Percentiles rank a stretch among this genome's conserved stretches.
phyloP scores from a whole-genome alignment of 2,888 invertebrate genomes.

The Hirtodrosophila histrioides region DNA sequence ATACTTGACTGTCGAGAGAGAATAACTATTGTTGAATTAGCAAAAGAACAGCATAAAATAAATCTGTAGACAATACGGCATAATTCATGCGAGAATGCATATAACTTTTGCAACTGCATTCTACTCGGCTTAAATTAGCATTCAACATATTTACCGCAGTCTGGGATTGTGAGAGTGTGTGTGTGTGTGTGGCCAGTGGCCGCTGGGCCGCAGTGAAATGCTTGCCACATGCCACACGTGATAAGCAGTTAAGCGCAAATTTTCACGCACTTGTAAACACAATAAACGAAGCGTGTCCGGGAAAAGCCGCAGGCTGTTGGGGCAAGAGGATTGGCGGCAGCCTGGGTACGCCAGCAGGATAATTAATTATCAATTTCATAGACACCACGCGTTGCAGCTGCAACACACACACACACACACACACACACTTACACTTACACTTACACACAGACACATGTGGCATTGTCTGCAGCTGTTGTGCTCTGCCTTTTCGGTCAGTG shows the following conservation, averaged over 20 bases:
- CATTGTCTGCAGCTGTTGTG: constrained; percentile 9
- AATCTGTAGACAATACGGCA: constrained; percentile 27
- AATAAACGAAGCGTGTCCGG: constrained; percentile 73
- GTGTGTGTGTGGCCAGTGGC: constrained; percentile 36
- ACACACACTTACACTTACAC: no score
- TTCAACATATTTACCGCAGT: constrained; percentile 28
- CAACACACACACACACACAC: constrained; percentile 25
- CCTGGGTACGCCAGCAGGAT: constrained; percentile 52
- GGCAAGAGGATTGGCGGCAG: constrained; percentile 1
- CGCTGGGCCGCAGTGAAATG: constrained; percentile 63
- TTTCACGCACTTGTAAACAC: constrained; percentile 78
- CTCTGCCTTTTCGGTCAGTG: constrained; percentile 45
- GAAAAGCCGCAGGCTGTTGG: constrained; percentile 60
- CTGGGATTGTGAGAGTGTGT: constrained; percentile 17
- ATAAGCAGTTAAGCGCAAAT: constrained; percentile 78
- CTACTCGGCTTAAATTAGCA: constrained; percentile 56
- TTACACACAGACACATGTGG: neutral
- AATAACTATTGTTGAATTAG: constrained; percentile 4
- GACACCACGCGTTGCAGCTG: constrained; percentile 39
- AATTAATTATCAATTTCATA: constrained; percentile 80
- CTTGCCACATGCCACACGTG: constrained; percentile 68
- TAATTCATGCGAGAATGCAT: constrained; percentile 36
- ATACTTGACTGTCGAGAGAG: constrained; percentile 12
- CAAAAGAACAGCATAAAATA: constrained; percentile 6
- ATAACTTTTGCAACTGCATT: constrained; percentile 45